Conservation (phyloP, 2,113 vertebrate species). For the Neomonachus schauinslandi region DNA sequence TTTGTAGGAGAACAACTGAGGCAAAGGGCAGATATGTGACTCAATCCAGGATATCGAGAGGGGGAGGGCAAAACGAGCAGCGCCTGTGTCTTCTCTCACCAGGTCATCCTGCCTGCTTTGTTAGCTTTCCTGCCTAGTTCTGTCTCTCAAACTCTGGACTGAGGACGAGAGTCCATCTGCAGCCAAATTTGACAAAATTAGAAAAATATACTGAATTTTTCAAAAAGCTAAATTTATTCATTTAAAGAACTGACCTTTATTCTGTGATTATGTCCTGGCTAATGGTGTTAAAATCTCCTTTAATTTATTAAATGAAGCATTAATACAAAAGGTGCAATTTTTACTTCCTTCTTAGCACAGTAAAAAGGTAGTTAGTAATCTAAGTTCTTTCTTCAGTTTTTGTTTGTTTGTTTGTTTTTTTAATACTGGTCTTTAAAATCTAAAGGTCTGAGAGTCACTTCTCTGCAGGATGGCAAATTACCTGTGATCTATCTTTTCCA, state of each 20-base stretch:
- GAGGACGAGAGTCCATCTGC: not conserved
- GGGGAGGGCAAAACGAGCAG: not conserved
- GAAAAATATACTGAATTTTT: not conserved
- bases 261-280: not conserved
- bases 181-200: constrained; percentile 1
- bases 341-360: not conserved
- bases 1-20: not conserved
- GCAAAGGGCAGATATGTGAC: not conserved
- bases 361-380: not conserved
- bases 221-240: not conserved
- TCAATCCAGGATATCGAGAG: not conserved
- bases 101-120: not conserved
- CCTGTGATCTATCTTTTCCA: not conserved
- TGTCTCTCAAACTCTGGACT: not conserved
- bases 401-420: not conserved
- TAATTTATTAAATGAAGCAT: not conserved
- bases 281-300: not conserved
- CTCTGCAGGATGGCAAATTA: not conserved
- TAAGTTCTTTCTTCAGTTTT: not conserved
- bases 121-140: not conserved
- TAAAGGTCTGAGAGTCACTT: not conserved
- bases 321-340: not conserved
- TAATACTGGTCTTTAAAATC: not conserved
- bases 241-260: not conserved
- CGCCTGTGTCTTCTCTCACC: not conserved